These are phyloP conservation scores for Poliocrania exsul DNA, from an alignment of 2,797 vertebrate genomes.

Conservation along the genomic window DNA sequence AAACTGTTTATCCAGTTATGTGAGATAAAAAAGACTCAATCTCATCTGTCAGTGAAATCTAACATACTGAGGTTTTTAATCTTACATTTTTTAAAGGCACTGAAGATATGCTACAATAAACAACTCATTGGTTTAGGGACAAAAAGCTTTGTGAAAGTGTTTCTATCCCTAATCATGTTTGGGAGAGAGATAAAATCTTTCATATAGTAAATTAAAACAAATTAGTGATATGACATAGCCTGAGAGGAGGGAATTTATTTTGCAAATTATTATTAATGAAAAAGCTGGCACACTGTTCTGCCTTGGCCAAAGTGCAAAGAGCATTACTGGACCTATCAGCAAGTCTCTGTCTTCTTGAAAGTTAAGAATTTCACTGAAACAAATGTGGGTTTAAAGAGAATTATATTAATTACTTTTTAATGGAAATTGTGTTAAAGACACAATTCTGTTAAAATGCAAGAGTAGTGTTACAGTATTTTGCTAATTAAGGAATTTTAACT, in stretches of 20 bases:
- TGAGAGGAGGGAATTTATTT: neutral
- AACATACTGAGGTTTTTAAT: neutral
- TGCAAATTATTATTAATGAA: neutral
- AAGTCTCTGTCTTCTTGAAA: neutral
- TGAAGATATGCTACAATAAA: neutral
- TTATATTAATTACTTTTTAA: neutral
- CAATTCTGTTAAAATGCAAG: neutral
- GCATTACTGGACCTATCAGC: neutral
- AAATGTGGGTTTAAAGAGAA: neutral
- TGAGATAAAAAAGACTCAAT: neutral
- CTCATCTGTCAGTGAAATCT: neutral
- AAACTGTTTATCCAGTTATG: constrained; percentile 10
- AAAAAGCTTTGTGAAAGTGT: neutral
- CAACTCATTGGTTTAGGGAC: neutral
- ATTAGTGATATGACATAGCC: neutral
- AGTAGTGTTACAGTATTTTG: neutral
- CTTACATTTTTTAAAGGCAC: neutral
- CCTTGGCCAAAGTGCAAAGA: neutral
- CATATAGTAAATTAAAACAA: neutral
- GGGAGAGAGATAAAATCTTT: neutral
- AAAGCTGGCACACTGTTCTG: neutral
- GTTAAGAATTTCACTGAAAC: neutral
- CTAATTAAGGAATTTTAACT: neutral
- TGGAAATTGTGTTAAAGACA: neutral
- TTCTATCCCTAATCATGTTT: neutral